Evolutionary conservation across 2,113 vertebrate genomes (phyloP).

Genomic region (Elaphurus davidianus): DNA sequence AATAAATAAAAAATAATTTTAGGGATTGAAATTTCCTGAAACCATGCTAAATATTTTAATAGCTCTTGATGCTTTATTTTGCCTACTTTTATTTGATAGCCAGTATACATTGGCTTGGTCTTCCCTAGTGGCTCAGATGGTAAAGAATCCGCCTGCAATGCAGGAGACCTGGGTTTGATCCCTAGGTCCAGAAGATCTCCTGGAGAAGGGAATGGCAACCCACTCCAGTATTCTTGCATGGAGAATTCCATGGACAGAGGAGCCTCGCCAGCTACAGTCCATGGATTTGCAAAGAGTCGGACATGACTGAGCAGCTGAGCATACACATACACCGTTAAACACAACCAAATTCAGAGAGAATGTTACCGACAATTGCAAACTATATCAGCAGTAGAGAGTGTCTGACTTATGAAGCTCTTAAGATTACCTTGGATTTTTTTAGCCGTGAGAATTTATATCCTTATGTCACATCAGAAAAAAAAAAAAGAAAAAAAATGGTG

Average conservation of each 20-base stretch:
- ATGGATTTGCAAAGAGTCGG: background rate
- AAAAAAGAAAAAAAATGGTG: background rate
- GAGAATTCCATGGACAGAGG: background rate
- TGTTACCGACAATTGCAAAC: background rate
- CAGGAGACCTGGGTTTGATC: background rate
- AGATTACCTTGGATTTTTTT: background rate
- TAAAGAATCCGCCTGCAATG: background rate
- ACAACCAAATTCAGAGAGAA: background rate
- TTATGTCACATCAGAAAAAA: background rate
- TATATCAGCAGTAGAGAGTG: background rate
- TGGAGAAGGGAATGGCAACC: background rate
- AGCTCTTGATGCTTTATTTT: background rate
- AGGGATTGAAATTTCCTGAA: background rate
- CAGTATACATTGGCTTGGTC: background rate
- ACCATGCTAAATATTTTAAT: background rate
- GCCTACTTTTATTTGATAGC: background rate
- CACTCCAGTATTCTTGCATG: background rate
- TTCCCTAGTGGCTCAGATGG: background rate
- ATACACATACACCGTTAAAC: background rate
- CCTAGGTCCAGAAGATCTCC: background rate
- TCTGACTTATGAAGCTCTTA: background rate
- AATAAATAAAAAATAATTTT: constrained; percentile 16
- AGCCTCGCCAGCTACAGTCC: background rate
- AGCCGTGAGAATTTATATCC: background rate
- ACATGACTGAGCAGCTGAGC: background rate